Evolutionary conservation across 2,888 invertebrate species (phyloP).

Genomic region (Sepiola atlantica): DNA sequence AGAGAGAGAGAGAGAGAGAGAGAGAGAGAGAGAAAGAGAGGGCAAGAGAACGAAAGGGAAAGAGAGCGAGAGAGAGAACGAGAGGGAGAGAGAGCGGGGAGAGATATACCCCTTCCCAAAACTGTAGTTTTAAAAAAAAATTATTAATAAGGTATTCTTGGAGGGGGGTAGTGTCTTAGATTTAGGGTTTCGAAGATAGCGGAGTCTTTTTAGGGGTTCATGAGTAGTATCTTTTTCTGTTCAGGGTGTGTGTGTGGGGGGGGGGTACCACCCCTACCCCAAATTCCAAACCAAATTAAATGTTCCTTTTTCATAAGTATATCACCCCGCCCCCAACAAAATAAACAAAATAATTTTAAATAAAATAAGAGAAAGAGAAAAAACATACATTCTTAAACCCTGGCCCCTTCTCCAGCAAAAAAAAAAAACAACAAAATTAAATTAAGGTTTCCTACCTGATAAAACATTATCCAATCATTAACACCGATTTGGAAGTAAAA

Average conservation of each 20-base stretch:
- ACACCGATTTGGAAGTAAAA: not conserved
- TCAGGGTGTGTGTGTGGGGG: too few species aligned
- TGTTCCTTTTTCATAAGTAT: too few species aligned
- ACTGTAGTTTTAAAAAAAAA: not conserved
- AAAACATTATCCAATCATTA: constrained; percentile 1
- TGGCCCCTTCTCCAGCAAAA: not conserved
- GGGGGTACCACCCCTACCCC: too few species aligned
- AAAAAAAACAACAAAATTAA: not conserved
- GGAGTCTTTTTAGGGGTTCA: not conserved
- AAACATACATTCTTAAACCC: not conserved
- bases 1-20: too few species aligned
- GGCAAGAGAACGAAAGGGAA: not conserved
- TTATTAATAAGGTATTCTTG: not conserved
- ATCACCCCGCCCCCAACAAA: too few species aligned
- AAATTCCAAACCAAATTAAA: too few species aligned
- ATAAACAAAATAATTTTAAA: not conserved
- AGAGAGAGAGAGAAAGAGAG: too few species aligned
- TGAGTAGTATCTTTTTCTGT: not conserved
- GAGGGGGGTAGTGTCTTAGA: not conserved
- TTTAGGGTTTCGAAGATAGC: not conserved
- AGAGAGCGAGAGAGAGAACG: not conserved
- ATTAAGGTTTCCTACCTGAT: not conserved
- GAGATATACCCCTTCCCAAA: not conserved
- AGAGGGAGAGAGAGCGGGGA: not conserved
- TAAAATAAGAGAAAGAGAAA: too few species aligned